Conservation (phyloP, 2,113 vertebrate species). For the Equus przewalskii region DNA sequence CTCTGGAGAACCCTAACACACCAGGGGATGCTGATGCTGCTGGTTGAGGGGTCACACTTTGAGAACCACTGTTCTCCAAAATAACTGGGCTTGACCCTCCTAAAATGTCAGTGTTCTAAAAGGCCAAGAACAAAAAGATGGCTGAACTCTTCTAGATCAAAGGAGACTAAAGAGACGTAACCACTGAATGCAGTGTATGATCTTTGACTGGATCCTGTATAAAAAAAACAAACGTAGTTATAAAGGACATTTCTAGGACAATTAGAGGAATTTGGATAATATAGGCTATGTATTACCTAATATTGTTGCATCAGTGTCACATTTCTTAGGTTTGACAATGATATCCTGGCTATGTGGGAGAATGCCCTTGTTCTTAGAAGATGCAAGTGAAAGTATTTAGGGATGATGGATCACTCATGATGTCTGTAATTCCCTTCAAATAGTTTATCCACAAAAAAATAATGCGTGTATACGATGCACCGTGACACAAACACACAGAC, state of each 20-base stretch:
- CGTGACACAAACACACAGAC: background rate
- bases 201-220: background rate
- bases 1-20: no score
- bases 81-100: background rate
- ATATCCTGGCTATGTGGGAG: background rate
- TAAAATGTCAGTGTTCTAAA: background rate
- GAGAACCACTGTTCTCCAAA: background rate
- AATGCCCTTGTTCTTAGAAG: background rate
- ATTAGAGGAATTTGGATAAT: background rate
- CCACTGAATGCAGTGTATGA: no score
- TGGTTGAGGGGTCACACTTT: background rate
- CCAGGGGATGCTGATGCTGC: no score
- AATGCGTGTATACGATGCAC: background rate
- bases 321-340: background rate
- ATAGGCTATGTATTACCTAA: background rate
- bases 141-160: background rate
- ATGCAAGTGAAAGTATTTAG: background rate
- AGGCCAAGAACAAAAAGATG: background rate
- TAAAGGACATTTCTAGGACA: background rate
- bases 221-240: background rate
- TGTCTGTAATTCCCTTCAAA: background rate
- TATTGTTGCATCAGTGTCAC: background rate
- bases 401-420: accelerated
- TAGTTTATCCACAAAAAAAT: background rate
- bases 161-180: no score